These are phyloP conservation scores for Lithobates sylvaticus DNA, from an alignment of 2,797 vertebrate species.

Conservation along the genomic window DNA sequence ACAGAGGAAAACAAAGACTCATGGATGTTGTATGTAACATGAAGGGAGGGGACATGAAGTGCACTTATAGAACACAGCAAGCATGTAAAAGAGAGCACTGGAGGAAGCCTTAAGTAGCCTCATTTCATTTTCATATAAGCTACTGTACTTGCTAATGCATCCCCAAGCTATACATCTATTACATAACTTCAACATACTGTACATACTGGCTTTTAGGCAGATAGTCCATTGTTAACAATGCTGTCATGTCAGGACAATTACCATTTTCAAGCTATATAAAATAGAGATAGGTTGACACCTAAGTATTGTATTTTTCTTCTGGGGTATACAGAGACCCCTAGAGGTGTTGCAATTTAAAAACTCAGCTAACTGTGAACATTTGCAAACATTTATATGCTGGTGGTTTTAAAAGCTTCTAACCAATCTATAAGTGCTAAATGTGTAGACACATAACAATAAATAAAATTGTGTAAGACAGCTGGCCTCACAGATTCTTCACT, in stretches of 20 bases:
- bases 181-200: background rate
- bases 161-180: slow-evolving; percentile 1
- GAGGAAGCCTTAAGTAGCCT: slow-evolving; percentile 16
- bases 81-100: background rate
- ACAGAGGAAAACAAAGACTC: slow-evolving; percentile 33
- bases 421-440: slow-evolving; percentile 42
- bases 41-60: slow-evolving; percentile 36
- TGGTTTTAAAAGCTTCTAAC: slow-evolving; percentile 36
- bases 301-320: background rate
- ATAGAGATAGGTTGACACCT: slow-evolving; percentile 2
- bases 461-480: slow-evolving; percentile 30
- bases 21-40: slow-evolving; percentile 1
- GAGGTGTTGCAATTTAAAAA: background rate
- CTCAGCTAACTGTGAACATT: background rate
- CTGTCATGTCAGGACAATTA: background rate
- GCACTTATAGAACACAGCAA: slow-evolving; percentile 26
- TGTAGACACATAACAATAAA: slow-evolving; percentile 23
- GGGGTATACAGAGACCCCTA: background rate
- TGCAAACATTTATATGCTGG: slow-evolving; percentile 49
- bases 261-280: background rate
- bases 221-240: background rate
- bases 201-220: slow-evolving; percentile 22
- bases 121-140: slow-evolving; percentile 4
- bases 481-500: slow-evolving; percentile 5
- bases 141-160: background rate